Base-by-base conservation (phyloP, 2,888 invertebrate species). In the Drosophila vallismaia region DNA sequence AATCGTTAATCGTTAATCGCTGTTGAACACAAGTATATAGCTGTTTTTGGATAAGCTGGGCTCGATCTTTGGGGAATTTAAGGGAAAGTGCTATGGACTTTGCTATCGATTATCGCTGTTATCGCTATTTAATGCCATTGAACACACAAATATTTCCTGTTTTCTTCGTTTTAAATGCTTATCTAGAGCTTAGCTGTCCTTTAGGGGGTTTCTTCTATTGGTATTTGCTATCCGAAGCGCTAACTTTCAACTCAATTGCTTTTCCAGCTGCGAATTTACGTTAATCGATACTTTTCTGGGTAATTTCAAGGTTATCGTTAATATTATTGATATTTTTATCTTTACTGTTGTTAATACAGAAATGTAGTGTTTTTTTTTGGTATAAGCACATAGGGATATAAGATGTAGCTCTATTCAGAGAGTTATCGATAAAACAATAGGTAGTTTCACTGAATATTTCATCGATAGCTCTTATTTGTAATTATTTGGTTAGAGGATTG, bases 121-220 rank as follows among this genome's bases (percentile, higher is more conserved):
- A 24, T n/a, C 54, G 26, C 28, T 54, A 31, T 53, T 12, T 31
- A 40, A 31, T 53, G 53, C 53, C 44, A 36, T 46, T 45, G 14
- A 44, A 55, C n/a, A 36, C 58, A 33, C 9, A 8, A 42, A 26
- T 56, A 5, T 19, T 33, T 12, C 36, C n/a, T 12, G n/a, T n/a
- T 36, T 36, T n/a, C 5, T 36, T 36, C 6, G 36, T 2, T 36
- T 36, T 36, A 36, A n/a, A 36, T 36, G 36, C 33, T 33, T 33
- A n/a, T 5, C 10, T 19, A 19, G 19, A 19, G 19, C 2, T 2
- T 19, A 19, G 19, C 28, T 28, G 28, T 28, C 28, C 2, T 28
- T 28, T 28, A 5, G 4, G 28, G 3, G 5, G 5, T 36, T n/a
- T 10, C 4, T 1, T 36, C n/a, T 36, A 36, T 36, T 6, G n/a